Percentiles rank a stretch among this genome's conserved stretches.
These are phyloP conservation scores for Hydrotaea cyrtoneurina DNA, from an alignment of 2,888 invertebrate species.

Conservation along the genomic window DNA sequence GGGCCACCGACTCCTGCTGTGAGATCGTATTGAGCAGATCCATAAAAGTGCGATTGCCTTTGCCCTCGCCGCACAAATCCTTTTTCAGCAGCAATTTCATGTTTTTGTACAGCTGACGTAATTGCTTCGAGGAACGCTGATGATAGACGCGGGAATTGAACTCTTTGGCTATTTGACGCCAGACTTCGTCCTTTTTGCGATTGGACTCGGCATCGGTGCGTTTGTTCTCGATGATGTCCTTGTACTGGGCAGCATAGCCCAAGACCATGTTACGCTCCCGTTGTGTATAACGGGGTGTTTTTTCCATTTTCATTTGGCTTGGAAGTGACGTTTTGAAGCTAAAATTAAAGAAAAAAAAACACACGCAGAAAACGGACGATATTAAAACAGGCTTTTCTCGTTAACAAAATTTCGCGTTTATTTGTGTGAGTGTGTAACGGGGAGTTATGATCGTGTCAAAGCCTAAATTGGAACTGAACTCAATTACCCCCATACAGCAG, in stretches of 20 bases:
- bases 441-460: constrained; percentile 63
- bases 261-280: constrained; percentile 80
- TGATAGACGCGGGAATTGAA: constrained; percentile 80
- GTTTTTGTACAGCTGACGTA: constrained; percentile 80
- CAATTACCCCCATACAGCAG: constrained; percentile 57
- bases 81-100: constrained; percentile 80
- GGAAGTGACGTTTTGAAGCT: constrained; percentile 79
- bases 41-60: constrained; percentile 78
- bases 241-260: constrained; percentile 80
- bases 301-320: constrained; percentile 80
- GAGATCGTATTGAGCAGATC: constrained; percentile 79
- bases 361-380: background rate
- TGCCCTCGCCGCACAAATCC: constrained; percentile 79
- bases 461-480: constrained; percentile 70
- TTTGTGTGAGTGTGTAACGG: no score
- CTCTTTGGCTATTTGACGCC: constrained; percentile 80
- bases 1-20: constrained; percentile 78
- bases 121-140: constrained; percentile 79
- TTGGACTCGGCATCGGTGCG: constrained; percentile 79
- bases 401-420: background rate
- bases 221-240: constrained; percentile 80
- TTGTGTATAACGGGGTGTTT: constrained; percentile 79
- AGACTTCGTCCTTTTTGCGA: constrained; percentile 80
- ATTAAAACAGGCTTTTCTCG: constrained; percentile 3
- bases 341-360: constrained; percentile 27